These are phyloP conservation scores for Chaetodon trifascialis DNA, from an alignment of 2,113 vertebrate genomes.

Conservation along the genomic window DNA sequence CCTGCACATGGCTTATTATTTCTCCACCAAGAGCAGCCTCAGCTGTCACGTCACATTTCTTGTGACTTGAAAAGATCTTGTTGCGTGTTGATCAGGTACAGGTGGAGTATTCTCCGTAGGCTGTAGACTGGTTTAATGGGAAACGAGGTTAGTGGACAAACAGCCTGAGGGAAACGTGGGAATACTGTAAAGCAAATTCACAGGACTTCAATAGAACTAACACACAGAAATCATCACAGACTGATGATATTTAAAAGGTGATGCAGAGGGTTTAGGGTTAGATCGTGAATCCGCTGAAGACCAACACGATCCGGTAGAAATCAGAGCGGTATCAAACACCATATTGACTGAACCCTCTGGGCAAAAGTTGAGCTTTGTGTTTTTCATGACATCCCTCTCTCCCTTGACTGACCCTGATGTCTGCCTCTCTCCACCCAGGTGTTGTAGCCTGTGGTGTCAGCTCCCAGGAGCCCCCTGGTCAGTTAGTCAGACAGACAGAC, in stretches of 20 bases:
- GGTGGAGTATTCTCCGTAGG: background rate
- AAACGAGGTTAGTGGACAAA: background rate
- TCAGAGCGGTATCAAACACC: background rate
- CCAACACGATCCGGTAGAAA: background rate
- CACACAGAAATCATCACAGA: background rate
- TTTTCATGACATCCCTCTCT: conserved; percentile 43
- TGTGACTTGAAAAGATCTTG: background rate
- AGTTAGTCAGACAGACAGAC: conserved; percentile 49
- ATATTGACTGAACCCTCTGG: background rate
- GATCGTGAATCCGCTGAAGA: background rate
- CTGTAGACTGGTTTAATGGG: background rate
- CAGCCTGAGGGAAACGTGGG: background rate
- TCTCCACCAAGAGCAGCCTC: background rate
- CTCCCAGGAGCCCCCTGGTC: conserved; percentile 53
- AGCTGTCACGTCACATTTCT: background rate
- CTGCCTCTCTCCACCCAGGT: conserved; percentile 59
- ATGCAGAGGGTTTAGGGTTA: background rate
- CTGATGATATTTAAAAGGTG: background rate
- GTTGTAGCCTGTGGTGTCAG: conserved; percentile 64
- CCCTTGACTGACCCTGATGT: conserved; percentile 39
- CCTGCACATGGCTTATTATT: background rate
- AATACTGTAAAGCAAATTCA: background rate
- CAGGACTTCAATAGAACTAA: background rate
- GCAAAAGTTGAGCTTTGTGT: conserved; percentile 27
- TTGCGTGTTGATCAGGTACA: background rate